Conservation (phyloP, 2,113 vertebrate species). For the Cyphomyrus discorhynchus region DNA sequence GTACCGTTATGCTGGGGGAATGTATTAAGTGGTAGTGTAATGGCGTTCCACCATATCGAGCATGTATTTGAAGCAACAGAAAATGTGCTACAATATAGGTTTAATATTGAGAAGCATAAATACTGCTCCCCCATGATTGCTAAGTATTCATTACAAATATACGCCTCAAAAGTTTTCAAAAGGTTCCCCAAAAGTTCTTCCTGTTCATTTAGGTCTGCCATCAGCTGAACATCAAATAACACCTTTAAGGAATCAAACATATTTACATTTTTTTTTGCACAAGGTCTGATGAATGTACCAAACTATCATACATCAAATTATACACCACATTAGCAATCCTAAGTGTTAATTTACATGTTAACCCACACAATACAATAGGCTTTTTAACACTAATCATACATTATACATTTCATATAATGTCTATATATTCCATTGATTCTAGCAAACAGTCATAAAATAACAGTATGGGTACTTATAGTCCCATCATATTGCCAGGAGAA, state of each 20-base stretch:
- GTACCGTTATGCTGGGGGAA: not conserved
- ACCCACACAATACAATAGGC: constrained; percentile 12
- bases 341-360: constrained; percentile 13
- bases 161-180: not conserved
- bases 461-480: not conserved
- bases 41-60: not conserved
- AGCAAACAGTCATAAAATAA: not conserved
- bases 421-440: not conserved
- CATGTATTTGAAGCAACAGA: not conserved
- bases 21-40: not conserved
- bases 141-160: constrained; percentile 1
- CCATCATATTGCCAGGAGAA: constrained; percentile 8
- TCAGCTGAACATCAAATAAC: constrained; percentile 46
- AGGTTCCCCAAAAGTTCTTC: not conserved
- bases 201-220: constrained; percentile 22
- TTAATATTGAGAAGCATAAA: constrained; percentile 16
- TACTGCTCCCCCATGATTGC: not conserved
- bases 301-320: constrained; percentile 10
- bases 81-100: not conserved
- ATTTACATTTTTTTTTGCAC: constrained; percentile 52
- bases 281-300: constrained; percentile 36
- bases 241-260: constrained; percentile 46
- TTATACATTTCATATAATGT: constrained; percentile 6
- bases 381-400: constrained; percentile 7
- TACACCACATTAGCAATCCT: not conserved